Conservation (phyloP, 2,888 invertebrate genomes). For the Galerucella nymphaeae region DNA sequence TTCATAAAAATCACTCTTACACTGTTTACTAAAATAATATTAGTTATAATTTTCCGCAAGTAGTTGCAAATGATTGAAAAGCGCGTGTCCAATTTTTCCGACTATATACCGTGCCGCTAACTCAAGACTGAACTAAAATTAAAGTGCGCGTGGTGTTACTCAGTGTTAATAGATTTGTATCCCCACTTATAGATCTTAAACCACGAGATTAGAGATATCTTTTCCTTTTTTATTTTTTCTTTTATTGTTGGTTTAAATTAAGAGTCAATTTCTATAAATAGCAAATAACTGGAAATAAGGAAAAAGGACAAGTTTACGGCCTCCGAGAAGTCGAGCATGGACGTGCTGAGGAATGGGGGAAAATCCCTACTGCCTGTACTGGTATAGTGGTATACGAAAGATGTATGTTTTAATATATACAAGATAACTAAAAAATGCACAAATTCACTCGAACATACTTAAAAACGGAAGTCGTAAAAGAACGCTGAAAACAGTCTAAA, state of each 20-base stretch:
- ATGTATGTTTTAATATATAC: too few species aligned
- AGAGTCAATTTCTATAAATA: constrained; percentile 4
- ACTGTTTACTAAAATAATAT: neutral
- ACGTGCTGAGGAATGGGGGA: too few species aligned
- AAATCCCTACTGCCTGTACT: too few species aligned
- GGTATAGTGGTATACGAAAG: too few species aligned
- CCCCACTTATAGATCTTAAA: constrained; percentile 21
- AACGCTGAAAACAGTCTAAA: too few species aligned
- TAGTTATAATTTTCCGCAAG: neutral
- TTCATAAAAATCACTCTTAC: neutral
- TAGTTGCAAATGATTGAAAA: neutral
- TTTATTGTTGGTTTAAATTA: constrained; percentile 1
- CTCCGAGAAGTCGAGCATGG: too few species aligned
- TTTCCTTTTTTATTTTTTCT: constrained; percentile 15
- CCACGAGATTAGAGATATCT: constrained; percentile 14
- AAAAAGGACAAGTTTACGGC: too few species aligned
- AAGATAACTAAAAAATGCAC: too few species aligned
- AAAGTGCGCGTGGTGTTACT: constrained; percentile 25
- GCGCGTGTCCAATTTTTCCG: neutral
- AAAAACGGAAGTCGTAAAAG: too few species aligned
- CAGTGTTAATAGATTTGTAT: constrained; percentile 29
- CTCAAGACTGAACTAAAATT: constrained; percentile 35
- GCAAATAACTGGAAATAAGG: neutral
- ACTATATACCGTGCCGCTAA: constrained; percentile 7
- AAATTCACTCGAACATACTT: too few species aligned